phyloP scores from a whole-genome alignment of 2,888 invertebrate genomes.

The Drosophila nigritarsus region DNA sequence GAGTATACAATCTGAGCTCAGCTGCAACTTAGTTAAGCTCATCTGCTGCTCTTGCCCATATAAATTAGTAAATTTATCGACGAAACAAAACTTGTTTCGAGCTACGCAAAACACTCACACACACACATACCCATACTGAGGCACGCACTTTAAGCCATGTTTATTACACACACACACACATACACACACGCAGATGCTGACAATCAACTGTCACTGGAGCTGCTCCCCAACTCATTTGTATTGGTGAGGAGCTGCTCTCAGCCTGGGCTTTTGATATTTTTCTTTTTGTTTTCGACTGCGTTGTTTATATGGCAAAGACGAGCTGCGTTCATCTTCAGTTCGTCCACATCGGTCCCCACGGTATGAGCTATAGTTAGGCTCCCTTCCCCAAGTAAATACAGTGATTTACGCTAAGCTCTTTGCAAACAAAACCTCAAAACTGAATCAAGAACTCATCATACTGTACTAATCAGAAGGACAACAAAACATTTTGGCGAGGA shows the following conservation, averaged over 20 bases:
- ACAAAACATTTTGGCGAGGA: slow-evolving; percentile 20
- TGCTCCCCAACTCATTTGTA: slow-evolving; percentile 55
- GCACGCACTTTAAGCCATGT: slow-evolving; percentile 55
- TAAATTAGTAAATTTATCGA: slow-evolving; percentile 68
- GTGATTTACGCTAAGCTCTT: slow-evolving; percentile 39
- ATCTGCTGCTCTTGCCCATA: slow-evolving; percentile 73
- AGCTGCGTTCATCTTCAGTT: slow-evolving; percentile 85
- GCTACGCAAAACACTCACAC: slow-evolving; percentile 45
- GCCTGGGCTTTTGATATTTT: slow-evolving; percentile 45
- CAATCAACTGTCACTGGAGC: slow-evolving; percentile 59
- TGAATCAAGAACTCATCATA: slow-evolving; percentile 26
- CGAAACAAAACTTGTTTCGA: slow-evolving; percentile 59
- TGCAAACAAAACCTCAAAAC: slow-evolving; percentile 23
- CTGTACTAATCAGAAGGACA: slow-evolving; percentile 54
- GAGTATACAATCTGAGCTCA: slow-evolving; percentile 58
- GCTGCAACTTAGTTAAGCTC: slow-evolving; percentile 62
- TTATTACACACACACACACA: slow-evolving; percentile 11
- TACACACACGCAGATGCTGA: slow-evolving; percentile 19
- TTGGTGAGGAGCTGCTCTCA: slow-evolving; percentile 60
- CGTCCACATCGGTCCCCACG: slow-evolving; percentile 85
- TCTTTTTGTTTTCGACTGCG: slow-evolving; percentile 54
- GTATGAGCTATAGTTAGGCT: slow-evolving; percentile 83
- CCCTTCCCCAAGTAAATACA: slow-evolving; percentile 60
- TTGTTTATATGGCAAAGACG: slow-evolving; percentile 85
- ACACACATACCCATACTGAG: slow-evolving; percentile 23